A percentile compares a stretch with the other conserved stretches of the same genome.
phyloP scores from a whole-genome alignment of 2,113 vertebrate genomes.

The Chloropsis hardwickii region DNA sequence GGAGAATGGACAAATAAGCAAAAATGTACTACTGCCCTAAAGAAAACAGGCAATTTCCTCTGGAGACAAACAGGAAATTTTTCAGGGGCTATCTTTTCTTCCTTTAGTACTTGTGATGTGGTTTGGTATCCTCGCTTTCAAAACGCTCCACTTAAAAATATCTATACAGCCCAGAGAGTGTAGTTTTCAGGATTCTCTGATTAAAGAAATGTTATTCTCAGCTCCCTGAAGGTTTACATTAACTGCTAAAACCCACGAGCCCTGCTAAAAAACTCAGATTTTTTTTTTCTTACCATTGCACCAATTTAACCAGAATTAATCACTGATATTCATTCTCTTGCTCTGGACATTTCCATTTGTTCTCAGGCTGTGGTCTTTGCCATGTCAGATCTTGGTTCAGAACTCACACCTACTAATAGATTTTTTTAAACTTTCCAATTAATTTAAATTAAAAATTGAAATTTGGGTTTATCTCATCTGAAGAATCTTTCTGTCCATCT shows the following conservation, averaged over 20 bases:
- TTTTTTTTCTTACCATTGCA: neutral
- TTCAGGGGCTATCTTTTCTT: slow-evolving; percentile 7
- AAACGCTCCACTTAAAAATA: neutral
- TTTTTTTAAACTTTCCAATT: neutral
- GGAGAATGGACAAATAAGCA: neutral
- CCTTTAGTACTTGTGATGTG: neutral
- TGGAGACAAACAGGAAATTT: slow-evolving; percentile 45
- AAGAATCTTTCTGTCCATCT: neutral
- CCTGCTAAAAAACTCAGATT: neutral
- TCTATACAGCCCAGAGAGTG: neutral
- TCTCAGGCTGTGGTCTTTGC: neutral
- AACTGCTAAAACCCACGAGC: neutral
- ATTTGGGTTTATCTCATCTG: neutral
- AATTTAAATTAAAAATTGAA: neutral
- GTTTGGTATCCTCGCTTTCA: neutral
- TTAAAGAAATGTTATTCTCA: neutral
- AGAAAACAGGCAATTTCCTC: slow-evolving; percentile 33
- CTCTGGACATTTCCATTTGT: neutral
- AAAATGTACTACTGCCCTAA: neutral
- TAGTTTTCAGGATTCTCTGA: neutral
- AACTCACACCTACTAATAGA: accelerated
- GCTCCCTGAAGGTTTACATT: neutral
- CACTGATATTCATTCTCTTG: neutral
- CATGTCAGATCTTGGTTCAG: neutral
- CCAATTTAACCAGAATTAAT: neutral